Evolutionary conservation across 2,888 invertebrate species (phyloP), one percentile per base, ranked within the genome.

Genomic region (Drosophila meridionalis): DNA sequence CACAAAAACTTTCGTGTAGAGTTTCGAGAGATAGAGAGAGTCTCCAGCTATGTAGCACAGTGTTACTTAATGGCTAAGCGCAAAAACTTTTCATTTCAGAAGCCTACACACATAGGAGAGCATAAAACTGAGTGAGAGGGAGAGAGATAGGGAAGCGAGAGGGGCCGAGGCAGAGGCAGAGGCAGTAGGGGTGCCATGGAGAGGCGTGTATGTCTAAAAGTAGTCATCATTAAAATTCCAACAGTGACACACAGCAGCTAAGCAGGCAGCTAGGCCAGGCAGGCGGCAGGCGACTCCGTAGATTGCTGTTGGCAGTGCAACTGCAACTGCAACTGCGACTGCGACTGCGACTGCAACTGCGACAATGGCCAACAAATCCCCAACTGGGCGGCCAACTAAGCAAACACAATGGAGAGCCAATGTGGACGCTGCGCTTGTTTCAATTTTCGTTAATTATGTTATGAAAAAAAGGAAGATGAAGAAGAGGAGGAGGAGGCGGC

Each of bases 171-270:
- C 9, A 38, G 34, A 7, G n/a, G 8, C 7, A 45, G 9, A 60
- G 11, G 52, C 11, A 34, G 52, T 6, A 34, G n/a, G 48, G 63
- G 74, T 78, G 69, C 80, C 67, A 73, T 80, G 83, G 78, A 86
- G 87, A 82, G 87, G 82, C 82, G 87, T 88, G 85, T 89, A 80
- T 86, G 86, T 78, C 89, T 87, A 89, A 90, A 90, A 90, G 87
- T 82, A 90, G 91, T 90, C 91, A 90, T 90, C 90, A 90, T 90
- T 90, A 90, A 90, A 91, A 90, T 90, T 89, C 90, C 90, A 80
- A 64, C 84, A 87, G 82, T 84, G 89, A 84, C 84, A 87, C 80
- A 90, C 78, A 81, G 78, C 75, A 72, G 63, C 77, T 62, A 62
- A 56, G 62, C 78, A 77, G 61, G 5, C 50, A 52, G 55, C 36